phyloP scores from a whole-genome alignment of 2,888 invertebrate species.

The Choristoneura rosaceana region DNA sequence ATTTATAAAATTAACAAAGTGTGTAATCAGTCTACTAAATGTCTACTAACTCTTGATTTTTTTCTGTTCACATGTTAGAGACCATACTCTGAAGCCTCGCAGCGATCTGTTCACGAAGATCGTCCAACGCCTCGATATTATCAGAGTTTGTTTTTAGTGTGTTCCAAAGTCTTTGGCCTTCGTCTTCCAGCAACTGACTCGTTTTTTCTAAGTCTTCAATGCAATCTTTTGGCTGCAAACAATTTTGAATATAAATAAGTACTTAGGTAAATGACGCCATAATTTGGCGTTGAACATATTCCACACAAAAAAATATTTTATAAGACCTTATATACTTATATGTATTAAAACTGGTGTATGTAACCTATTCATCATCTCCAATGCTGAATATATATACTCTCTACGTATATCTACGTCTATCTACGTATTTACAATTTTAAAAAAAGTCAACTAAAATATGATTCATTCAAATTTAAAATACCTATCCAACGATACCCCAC shows the following conservation, averaged over 20 bases:
- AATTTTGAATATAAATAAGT: not conserved
- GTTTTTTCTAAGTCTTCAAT: slow-evolving; percentile 50
- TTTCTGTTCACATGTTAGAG: slow-evolving; percentile 7
- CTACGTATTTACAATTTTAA: no score
- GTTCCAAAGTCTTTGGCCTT: slow-evolving; percentile 49
- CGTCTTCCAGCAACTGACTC: slow-evolving; percentile 51
- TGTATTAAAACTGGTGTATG: no score
- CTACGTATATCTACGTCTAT: no score
- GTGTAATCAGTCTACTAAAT: not conserved
- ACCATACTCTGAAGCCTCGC: slow-evolving; percentile 49
- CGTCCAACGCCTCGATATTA: slow-evolving; percentile 44
- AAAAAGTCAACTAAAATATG: no score
- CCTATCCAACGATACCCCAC: no score
- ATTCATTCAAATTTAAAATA: no score
- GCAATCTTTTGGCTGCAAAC: slow-evolving; percentile 46
- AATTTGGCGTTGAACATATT: no score
- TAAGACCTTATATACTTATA: no score
- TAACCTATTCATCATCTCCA: no score
- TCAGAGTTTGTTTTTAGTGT: slow-evolving; percentile 13
- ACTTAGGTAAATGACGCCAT: no score
- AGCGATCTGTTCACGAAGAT: slow-evolving; percentile 47
- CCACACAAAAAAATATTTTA: no score
- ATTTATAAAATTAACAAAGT: not conserved
- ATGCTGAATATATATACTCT: no score
- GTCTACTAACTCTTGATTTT: not conserved